Conservation (phyloP, 2,113 vertebrate genomes). For the Pagrus major region DNA sequence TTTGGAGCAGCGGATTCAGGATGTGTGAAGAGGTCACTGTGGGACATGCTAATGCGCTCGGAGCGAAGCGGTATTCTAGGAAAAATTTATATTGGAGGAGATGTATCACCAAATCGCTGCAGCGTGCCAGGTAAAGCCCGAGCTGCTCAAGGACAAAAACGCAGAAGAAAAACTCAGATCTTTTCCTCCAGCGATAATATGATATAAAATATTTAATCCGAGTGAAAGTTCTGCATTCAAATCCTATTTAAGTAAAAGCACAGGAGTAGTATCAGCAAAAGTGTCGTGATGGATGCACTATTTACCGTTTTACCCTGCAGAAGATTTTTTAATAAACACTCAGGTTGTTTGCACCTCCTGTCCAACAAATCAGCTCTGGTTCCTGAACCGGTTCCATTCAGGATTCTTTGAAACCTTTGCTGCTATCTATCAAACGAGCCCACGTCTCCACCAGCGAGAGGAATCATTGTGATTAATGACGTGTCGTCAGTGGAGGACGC, state of each 20-base stretch:
- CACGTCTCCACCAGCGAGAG: too few species aligned
- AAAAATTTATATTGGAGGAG: slow-evolving; percentile 1
- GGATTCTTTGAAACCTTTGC: too few species aligned
- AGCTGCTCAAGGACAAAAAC: neutral
- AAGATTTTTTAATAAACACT: too few species aligned
- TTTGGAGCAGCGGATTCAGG: slow-evolving; percentile 12
- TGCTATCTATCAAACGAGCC: too few species aligned
- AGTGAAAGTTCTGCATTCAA: neutral
- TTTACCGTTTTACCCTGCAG: neutral
- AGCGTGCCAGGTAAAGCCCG: neutral
- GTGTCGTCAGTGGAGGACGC: too few species aligned
- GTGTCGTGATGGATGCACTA: neutral
- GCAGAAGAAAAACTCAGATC: neutral
- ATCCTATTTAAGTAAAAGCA: neutral
- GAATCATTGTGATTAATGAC: too few species aligned
- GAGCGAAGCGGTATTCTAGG: neutral
- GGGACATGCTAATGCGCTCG: slow-evolving; percentile 21
- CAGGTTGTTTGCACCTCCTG: too few species aligned
- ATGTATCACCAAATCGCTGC: neutral
- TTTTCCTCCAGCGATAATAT: neutral
- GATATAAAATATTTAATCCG: neutral
- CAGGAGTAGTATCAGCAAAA: neutral
- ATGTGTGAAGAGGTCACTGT: slow-evolving; percentile 21
- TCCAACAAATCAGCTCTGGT: too few species aligned
- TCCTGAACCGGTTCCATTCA: too few species aligned